Percentiles rank a stretch among this genome's conserved stretches.
phyloP scores from a whole-genome alignment of 2,888 invertebrate genomes.

The Melinaea marsaeus region DNA sequence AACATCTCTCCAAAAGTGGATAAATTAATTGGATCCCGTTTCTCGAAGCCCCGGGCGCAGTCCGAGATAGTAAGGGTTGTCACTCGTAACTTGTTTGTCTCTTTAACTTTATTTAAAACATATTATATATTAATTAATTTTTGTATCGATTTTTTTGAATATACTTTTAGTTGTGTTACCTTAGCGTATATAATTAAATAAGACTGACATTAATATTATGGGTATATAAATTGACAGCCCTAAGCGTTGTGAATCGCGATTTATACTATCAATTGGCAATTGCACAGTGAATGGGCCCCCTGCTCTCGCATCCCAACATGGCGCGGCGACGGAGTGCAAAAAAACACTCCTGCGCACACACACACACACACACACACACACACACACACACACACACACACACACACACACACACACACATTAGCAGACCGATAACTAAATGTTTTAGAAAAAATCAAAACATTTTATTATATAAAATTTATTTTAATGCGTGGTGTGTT shows the following conservation, averaged over 20 bases:
- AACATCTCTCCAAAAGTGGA: conserved; percentile 57
- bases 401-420: too few species aligned
- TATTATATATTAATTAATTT: too few species aligned
- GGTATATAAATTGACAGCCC: conserved; percentile 36
- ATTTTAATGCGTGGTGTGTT: too few species aligned
- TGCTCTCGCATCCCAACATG: conserved; percentile 47
- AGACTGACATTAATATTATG: too few species aligned
- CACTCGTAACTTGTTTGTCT: neutral
- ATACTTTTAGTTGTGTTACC: too few species aligned
- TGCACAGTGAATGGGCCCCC: conserved; percentile 64
- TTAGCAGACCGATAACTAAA: too few species aligned
- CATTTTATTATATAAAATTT: too few species aligned
- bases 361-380: neutral
- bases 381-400: too few species aligned
- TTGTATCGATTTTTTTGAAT: too few species aligned
- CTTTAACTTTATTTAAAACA: too few species aligned
- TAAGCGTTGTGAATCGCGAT: conserved; percentile 45
- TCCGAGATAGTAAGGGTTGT: conserved; percentile 15
- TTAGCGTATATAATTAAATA: too few species aligned
- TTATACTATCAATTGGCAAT: conserved; percentile 61
- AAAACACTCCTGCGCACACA: conserved; percentile 27
- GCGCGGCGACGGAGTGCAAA: conserved; percentile 40
- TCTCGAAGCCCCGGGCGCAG: conserved; percentile 46
- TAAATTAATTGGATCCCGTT: conserved; percentile 58
- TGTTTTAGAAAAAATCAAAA: too few species aligned